Conservation (phyloP, 1,140 invertebrate species). For the Bombus turneri region DNA sequence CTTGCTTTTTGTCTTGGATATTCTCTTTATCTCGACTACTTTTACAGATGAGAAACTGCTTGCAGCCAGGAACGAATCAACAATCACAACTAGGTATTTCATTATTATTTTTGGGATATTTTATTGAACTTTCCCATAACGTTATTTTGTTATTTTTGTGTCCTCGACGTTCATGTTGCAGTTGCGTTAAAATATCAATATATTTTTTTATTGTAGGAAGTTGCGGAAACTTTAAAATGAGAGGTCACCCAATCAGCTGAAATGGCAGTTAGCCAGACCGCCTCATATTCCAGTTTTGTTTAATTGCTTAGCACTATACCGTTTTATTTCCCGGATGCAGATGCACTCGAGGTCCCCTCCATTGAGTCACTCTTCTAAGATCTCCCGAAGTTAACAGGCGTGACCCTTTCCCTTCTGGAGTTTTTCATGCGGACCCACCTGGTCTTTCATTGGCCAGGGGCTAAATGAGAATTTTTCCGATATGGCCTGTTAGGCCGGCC, state of each 20-base stretch:
- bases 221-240: neutral
- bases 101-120: neutral
- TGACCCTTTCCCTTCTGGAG: conserved; percentile 58
- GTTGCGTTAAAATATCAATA: neutral
- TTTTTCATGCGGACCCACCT: conserved; percentile 57
- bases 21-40: conserved; percentile 19
- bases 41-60: conserved; percentile 3
- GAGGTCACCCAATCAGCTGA: neutral
- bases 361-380: conserved; percentile 22
- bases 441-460: conserved; percentile 48
- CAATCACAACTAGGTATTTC: neutral
- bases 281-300: neutral
- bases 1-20: conserved; percentile 37
- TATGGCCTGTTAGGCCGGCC: conserved; percentile 38
- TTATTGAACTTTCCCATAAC: neutral
- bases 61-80: neutral
- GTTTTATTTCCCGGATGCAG: conserved; percentile 35
- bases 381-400: conserved; percentile 33
- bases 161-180: no score
- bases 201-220: neutral
- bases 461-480: conserved; percentile 64
- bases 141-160: neutral
- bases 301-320: neutral
- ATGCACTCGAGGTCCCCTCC: conserved; percentile 21
- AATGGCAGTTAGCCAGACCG: neutral